Percentiles rank a stretch among this genome's conserved stretches.
These are phyloP conservation scores for Sclerurus mexicanus DNA, from an alignment of 2,113 vertebrate genomes.

Conservation along the genomic window DNA sequence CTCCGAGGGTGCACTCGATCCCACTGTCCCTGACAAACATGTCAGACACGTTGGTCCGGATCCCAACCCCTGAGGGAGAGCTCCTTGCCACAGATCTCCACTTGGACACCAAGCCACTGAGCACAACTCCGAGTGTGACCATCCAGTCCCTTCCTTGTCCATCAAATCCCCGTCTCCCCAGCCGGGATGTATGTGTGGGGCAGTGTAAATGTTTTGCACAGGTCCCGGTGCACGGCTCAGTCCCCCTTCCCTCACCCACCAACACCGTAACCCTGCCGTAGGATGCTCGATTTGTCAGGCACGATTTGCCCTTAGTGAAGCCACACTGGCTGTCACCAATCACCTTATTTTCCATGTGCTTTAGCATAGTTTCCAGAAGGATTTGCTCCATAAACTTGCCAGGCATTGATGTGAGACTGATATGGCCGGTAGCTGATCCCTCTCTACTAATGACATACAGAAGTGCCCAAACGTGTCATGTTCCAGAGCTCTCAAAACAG, in stretches of 20 bases:
- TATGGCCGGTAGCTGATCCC: not conserved
- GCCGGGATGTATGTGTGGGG: not conserved
- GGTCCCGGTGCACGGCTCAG: not conserved
- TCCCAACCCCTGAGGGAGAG: not conserved
- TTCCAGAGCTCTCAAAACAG: not conserved
- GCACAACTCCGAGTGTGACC: not conserved
- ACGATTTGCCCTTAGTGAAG: not conserved
- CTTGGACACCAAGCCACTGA: not conserved
- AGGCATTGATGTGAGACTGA: not conserved
- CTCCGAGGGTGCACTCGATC: not conserved
- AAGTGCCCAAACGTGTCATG: rapidly evolving
- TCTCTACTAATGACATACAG: rapidly evolving
- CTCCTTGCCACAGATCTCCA: not conserved
- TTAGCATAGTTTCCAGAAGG: not conserved
- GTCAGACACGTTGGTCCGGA: not conserved
- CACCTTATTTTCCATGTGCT: not conserved
- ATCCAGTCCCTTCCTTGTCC: not conserved
- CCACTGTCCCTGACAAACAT: not conserved
- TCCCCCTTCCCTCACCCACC: not conserved
- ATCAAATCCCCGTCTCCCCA: not conserved
- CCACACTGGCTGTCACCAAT: not conserved
- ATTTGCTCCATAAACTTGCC: not conserved
- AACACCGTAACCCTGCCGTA: not conserved
- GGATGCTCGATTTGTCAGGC: not conserved
- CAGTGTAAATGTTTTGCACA: not conserved